Conservation (phyloP, 2,113 vertebrate genomes). For the Zosterops pallidus region DNA sequence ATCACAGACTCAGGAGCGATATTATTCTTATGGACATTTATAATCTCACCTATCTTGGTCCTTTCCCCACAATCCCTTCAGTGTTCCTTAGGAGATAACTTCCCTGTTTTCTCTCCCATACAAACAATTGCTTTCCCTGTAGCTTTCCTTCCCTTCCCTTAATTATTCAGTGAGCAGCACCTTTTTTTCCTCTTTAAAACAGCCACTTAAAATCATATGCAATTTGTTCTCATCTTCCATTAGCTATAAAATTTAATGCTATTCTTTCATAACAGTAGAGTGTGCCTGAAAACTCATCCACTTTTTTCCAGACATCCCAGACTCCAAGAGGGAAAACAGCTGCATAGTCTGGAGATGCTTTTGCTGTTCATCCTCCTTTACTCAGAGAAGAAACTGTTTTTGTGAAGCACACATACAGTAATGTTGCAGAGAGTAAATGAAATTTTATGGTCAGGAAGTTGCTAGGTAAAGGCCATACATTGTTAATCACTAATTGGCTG, state of each 20-base stretch:
- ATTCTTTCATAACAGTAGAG: not conserved
- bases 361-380: not conserved
- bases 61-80: not conserved
- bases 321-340: not conserved
- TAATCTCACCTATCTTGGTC: not conserved
- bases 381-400: not conserved
- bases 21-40: not conserved
- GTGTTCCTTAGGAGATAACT: not conserved
- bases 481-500: not conserved
- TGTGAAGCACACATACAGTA: accelerated
- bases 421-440: not conserved
- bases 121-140: not conserved
- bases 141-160: not conserved
- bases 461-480: not conserved
- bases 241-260: not conserved
- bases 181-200: not conserved
- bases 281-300: not conserved
- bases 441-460: not conserved
- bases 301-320: not conserved
- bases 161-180: not conserved
- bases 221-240: not conserved
- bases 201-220: not conserved
- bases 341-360: not conserved
- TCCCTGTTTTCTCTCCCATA: not conserved
- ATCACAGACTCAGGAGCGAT: accelerated